phyloP scores from a whole-genome alignment of 2,113 vertebrate genomes.

The Argyrosomus japonicus region DNA sequence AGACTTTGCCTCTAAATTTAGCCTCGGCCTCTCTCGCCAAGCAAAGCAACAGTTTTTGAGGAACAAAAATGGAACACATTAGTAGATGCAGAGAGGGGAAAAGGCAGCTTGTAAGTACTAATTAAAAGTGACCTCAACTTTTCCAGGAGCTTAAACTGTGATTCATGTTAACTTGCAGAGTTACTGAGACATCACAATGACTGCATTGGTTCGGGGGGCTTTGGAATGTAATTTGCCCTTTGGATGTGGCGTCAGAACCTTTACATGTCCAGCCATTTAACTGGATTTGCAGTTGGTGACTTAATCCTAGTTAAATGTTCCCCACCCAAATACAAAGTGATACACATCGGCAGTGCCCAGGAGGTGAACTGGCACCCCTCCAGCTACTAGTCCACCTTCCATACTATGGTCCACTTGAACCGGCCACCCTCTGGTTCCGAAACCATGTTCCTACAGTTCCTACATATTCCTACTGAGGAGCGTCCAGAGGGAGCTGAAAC shows the following conservation, averaged over 20 bases:
- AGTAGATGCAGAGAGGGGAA: background rate
- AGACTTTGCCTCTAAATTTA: constrained; percentile 67
- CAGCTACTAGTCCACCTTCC: no score
- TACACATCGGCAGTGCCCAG: no score
- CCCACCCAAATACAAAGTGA: background rate
- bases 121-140: constrained; percentile 37
- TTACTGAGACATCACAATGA: constrained; percentile 18
- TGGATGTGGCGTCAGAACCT: constrained; percentile 8
- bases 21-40: constrained; percentile 43
- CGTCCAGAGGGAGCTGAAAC: no score
- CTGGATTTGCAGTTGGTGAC: background rate
- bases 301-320: constrained; percentile 2
- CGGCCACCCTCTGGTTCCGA: no score
- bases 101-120: constrained; percentile 16
- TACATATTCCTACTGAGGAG: no score
- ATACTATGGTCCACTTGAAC: no score
- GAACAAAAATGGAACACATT: constrained; percentile 31
- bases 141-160: constrained; percentile 30
- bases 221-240: constrained; percentile 21
- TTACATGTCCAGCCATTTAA: constrained; percentile 11
- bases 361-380: no score
- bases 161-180: constrained; percentile 8
- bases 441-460: no score
- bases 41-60: constrained; percentile 49
- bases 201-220: constrained; percentile 6